Evolutionary conservation across 2,888 invertebrate species (phyloP).

Genomic region (Orchestes rusci): DNA sequence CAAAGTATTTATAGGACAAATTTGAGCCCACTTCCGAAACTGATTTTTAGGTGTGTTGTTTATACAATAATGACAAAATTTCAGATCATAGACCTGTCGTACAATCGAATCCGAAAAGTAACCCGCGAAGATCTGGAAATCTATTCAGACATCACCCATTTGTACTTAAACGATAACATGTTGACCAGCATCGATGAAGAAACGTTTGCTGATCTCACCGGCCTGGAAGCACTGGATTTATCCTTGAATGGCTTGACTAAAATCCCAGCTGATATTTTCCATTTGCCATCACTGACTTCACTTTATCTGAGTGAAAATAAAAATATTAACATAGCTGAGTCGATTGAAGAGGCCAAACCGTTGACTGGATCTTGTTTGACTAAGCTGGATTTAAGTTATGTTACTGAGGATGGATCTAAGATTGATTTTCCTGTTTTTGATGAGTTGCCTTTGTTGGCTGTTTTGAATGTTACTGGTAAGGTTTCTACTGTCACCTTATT

Average conservation of each 20-base stretch:
- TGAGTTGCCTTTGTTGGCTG: slow-evolving; percentile 33
- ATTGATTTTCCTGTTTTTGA: slow-evolving; percentile 35
- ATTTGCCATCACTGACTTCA: slow-evolving; percentile 36
- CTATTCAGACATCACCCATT: slow-evolving; percentile 34
- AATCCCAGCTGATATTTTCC: slow-evolving; percentile 37
- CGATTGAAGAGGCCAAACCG: slow-evolving; percentile 34
- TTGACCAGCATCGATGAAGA: slow-evolving; percentile 35
- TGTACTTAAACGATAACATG: slow-evolving; percentile 41
- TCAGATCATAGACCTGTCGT: slow-evolving; percentile 38
- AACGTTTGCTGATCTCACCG: slow-evolving; percentile 32
- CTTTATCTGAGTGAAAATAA: slow-evolving; percentile 39
- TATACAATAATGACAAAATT: slow-evolving; percentile 15
- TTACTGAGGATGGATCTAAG: slow-evolving; percentile 27
- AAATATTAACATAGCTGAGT: slow-evolving; percentile 38
- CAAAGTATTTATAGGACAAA: too few species aligned
- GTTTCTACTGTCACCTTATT: background rate
- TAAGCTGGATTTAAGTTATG: slow-evolving; percentile 36
- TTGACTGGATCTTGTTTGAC: slow-evolving; percentile 36
- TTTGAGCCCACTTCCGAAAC: background rate
- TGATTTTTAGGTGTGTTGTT: too few species aligned
- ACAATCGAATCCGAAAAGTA: slow-evolving; percentile 39
- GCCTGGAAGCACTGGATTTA: slow-evolving; percentile 36
- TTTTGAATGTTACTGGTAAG: slow-evolving; percentile 35
- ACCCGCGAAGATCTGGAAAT: slow-evolving; percentile 32
- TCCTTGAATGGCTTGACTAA: slow-evolving; percentile 35